These are phyloP conservation scores for Drosophila kurseongensis DNA, from an alignment of 1,140 invertebrate genomes.

Conservation along the genomic window DNA sequence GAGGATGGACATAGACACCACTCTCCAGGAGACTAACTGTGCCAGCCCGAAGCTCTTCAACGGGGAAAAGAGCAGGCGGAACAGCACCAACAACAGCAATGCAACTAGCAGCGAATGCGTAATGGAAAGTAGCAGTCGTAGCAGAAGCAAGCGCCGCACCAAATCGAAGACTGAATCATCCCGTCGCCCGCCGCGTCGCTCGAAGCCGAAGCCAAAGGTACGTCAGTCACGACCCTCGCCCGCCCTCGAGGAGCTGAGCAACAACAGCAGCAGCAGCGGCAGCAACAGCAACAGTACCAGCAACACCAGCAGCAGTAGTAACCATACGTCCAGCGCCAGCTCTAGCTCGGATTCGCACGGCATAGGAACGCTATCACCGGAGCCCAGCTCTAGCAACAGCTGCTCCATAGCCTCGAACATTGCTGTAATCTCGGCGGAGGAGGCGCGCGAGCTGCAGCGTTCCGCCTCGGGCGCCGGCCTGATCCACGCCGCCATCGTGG, in stretches of 20 bases:
- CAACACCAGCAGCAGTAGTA: conserved; percentile 14
- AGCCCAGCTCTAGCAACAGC: conserved; percentile 52
- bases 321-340: conserved; percentile 14
- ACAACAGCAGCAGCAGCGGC: conserved; percentile 29
- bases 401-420: conserved; percentile 65
- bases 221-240: not conserved
- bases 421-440: conserved; percentile 66
- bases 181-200: not conserved
- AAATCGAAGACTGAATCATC: conserved; percentile 39
- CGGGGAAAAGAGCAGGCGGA: not conserved
- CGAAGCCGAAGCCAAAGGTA: not conserved
- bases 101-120: not conserved
- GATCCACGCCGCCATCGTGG: conserved; percentile 39
- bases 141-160: not conserved
- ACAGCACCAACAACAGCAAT: conserved; percentile 1
- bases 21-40: not conserved
- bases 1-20: not conserved
- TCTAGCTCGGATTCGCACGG: conserved; percentile 4
- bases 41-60: conserved; percentile 3
- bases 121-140: not conserved
- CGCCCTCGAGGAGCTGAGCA: conserved; percentile 40
- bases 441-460: conserved; percentile 60
- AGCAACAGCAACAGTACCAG: conserved; percentile 18
- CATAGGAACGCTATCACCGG: conserved; percentile 27
- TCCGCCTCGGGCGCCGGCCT: conserved; percentile 46